Conservation (phyloP, 2,888 invertebrate species). For the Teleogryllus oceanicus region DNA sequence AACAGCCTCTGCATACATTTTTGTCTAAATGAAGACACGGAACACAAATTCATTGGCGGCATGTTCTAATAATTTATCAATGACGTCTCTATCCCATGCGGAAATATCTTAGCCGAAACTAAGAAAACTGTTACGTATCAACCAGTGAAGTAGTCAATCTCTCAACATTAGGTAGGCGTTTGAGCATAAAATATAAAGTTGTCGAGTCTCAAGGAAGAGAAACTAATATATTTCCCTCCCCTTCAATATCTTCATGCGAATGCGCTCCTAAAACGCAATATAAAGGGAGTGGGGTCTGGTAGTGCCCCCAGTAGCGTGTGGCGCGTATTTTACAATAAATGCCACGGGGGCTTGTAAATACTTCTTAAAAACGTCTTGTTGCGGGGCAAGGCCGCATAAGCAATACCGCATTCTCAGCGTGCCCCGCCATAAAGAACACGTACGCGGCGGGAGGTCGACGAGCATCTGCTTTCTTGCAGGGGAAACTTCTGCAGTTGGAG, state of each 20-base stretch:
- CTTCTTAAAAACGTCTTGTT: not conserved
- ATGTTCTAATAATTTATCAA: no score
- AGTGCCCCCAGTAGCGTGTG: not conserved
- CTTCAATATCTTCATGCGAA: not conserved
- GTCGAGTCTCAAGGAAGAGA: not conserved
- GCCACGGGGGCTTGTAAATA: not conserved
- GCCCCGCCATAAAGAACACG: not conserved
- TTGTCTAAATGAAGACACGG: no score
- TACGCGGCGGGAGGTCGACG: not conserved
- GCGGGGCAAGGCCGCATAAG: not conserved
- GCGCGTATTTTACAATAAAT: not conserved
- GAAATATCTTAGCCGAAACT: no score
- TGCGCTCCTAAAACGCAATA: no score
- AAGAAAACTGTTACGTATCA: no score
- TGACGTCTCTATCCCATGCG: no score
- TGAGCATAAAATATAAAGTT: no score
- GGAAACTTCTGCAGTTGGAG: not conserved
- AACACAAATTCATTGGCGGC: no score
- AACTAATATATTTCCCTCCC: not conserved
- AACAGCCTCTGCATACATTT: no score
- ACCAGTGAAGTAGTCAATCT: no score
- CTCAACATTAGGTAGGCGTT: no score
- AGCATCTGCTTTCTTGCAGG: not conserved
- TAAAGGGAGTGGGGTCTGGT: no score
- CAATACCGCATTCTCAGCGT: not conserved